Evolutionary conservation across 2,113 vertebrate species (phyloP).

Genomic region (Pterocles gutturalis): DNA sequence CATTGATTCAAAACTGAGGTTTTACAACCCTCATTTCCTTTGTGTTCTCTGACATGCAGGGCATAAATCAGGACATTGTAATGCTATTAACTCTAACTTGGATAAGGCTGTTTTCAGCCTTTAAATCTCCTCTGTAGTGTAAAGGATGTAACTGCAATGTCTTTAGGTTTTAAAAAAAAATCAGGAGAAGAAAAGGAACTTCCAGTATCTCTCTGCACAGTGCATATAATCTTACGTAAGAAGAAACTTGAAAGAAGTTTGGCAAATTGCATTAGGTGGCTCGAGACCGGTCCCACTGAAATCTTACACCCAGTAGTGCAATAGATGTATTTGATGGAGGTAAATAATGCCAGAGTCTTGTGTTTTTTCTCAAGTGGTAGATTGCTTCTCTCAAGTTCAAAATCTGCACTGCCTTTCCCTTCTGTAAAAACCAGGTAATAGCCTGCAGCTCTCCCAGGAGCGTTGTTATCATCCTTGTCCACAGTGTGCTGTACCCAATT

Average conservation of each 20-base stretch:
- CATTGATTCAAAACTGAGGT: background rate
- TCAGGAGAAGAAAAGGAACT: background rate
- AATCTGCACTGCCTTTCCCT: slow-evolving; percentile 65
- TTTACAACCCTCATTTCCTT: background rate
- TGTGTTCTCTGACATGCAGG: background rate
- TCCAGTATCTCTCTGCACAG: background rate
- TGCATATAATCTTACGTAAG: background rate
- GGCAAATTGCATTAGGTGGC: background rate
- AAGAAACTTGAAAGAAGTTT: background rate
- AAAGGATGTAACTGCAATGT: background rate
- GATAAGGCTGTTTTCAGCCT: background rate
- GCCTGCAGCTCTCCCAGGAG: slow-evolving; percentile 52
- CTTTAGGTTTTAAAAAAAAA: background rate
- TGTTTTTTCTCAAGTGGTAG: slow-evolving; percentile 42
- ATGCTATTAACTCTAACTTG: background rate
- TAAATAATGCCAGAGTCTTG: slow-evolving; percentile 18
- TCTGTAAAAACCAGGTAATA: slow-evolving; percentile 68
- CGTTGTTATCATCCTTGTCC: slow-evolving; percentile 55
- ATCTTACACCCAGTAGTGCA: background rate
- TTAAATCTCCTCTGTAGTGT: background rate
- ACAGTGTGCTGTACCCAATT: slow-evolving; percentile 59
- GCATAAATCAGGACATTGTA: background rate
- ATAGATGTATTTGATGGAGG: background rate
- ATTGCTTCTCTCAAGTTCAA: slow-evolving; percentile 49
- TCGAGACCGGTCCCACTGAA: background rate